Percentiles rank a stretch among this genome's conserved stretches.
phyloP scores from a whole-genome alignment of 2,113 vertebrate genomes.

The Astur gentilis region DNA sequence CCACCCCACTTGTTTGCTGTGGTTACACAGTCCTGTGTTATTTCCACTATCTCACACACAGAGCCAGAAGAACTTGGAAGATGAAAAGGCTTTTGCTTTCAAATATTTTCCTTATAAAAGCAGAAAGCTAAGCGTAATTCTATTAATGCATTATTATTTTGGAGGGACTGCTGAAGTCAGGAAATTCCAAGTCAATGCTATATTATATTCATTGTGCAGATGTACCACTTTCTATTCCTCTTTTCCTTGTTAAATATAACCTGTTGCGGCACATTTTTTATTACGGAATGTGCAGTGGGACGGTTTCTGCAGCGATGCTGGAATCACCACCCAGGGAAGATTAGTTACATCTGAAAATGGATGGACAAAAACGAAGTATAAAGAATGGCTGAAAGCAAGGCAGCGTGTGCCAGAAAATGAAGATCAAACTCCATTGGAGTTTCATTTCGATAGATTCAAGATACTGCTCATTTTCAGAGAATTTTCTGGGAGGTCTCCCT shows the following conservation, averaged over 20 bases:
- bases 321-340: not conserved
- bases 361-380: not conserved
- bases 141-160: slow-evolving; percentile 52
- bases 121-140: slow-evolving; percentile 36
- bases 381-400: not conserved
- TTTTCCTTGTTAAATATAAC: slow-evolving; percentile 55
- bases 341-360: not conserved
- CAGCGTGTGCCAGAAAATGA: not conserved
- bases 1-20: slow-evolving; percentile 52
- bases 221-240: slow-evolving; percentile 44
- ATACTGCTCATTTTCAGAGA: not conserved
- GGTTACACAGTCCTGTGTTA: slow-evolving; percentile 34
- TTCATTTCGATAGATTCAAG: not conserved
- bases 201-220: slow-evolving; percentile 53
- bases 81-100: slow-evolving; percentile 49
- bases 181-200: slow-evolving; percentile 58
- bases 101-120: slow-evolving; percentile 58
- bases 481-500: not conserved
- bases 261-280: not conserved
- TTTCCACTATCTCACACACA: slow-evolving; percentile 49
- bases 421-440: not conserved
- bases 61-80: slow-evolving; percentile 61
- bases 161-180: slow-evolving; percentile 42
- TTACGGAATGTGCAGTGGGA: not conserved
- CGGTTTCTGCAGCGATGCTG: not conserved